Evolutionary conservation across 2,797 vertebrate genomes (phyloP).

Genomic region (Echeneis naucrates): DNA sequence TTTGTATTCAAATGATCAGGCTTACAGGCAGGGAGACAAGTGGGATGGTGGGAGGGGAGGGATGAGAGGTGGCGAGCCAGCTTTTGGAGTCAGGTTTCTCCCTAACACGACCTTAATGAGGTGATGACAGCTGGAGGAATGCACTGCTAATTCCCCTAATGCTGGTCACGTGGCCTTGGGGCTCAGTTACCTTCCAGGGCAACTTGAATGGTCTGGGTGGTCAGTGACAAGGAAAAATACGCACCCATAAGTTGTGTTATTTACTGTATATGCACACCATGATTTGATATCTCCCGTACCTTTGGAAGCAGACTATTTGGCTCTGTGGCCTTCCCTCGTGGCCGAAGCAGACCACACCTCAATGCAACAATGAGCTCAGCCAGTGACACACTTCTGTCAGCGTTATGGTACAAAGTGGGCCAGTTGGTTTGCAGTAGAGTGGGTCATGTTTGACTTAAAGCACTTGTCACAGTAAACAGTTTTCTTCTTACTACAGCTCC

Average conservation of each 20-base stretch:
- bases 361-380: conserved; percentile 29
- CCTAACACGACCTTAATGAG: conserved; percentile 66
- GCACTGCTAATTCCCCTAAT: conserved; percentile 66
- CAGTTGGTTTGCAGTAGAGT: conserved; percentile 54
- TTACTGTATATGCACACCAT: not conserved
- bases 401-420: conserved; percentile 63
- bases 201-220: conserved; percentile 52
- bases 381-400: conserved; percentile 73
- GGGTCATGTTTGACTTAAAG: conserved; percentile 24
- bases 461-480: not conserved
- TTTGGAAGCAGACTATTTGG: conserved; percentile 32
- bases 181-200: conserved; percentile 50
- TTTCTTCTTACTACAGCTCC: not conserved
- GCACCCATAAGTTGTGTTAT: conserved; percentile 9
- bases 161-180: conserved; percentile 63
- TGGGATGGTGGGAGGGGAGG: conserved; percentile 26
- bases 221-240: conserved; percentile 25
- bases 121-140: conserved; percentile 80
- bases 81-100: conserved; percentile 74
- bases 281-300: conserved; percentile 8
- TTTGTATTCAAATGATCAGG: conserved; percentile 70
- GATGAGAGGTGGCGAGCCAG: conserved; percentile 37
- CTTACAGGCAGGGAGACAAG: conserved; percentile 41
- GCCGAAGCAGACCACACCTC: conserved; percentile 35
- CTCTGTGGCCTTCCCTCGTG: conserved; percentile 36